Evolutionary conservation across 2,113 vertebrate genomes (phyloP).

Genomic region (Ia io): DNA sequence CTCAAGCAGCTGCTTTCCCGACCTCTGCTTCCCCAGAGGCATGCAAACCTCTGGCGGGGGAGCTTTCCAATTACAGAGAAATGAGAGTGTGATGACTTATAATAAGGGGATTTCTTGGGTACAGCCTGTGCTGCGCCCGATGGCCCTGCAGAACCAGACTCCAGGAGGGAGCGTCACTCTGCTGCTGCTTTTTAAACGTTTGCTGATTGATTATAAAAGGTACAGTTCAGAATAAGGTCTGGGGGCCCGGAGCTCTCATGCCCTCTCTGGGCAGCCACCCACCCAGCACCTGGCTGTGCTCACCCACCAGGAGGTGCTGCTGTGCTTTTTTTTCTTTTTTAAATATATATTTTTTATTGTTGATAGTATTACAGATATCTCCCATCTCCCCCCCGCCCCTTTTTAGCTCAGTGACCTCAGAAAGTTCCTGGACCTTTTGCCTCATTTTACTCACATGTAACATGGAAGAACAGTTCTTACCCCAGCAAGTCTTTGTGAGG

Average conservation of each 20-base stretch:
- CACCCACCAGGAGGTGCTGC: too few species aligned
- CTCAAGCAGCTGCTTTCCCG: background rate
- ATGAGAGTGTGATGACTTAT: background rate
- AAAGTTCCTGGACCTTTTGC: background rate
- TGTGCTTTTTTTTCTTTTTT: too few species aligned
- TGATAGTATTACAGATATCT: too few species aligned
- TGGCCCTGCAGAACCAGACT: background rate
- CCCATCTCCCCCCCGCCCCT: too few species aligned
- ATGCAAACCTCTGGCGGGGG: background rate
- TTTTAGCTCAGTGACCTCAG: background rate
- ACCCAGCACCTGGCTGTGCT: background rate
- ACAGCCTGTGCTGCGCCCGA: fast-evolving
- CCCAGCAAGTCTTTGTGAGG: background rate
- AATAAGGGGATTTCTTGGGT: background rate
- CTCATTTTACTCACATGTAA: background rate
- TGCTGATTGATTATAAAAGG: too few species aligned
- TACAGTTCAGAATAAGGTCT: too few species aligned
- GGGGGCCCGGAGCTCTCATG: background rate
- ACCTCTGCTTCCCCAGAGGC: background rate
- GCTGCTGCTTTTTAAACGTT: background rate
- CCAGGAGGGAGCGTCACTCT: background rate
- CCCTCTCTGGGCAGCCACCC: background rate
- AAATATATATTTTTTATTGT: too few species aligned
- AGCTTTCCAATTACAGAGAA: background rate
- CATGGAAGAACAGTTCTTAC: background rate